Evolutionary conservation across 2,113 vertebrate genomes (phyloP).

Genomic region (Pterophyllum scalare): DNA sequence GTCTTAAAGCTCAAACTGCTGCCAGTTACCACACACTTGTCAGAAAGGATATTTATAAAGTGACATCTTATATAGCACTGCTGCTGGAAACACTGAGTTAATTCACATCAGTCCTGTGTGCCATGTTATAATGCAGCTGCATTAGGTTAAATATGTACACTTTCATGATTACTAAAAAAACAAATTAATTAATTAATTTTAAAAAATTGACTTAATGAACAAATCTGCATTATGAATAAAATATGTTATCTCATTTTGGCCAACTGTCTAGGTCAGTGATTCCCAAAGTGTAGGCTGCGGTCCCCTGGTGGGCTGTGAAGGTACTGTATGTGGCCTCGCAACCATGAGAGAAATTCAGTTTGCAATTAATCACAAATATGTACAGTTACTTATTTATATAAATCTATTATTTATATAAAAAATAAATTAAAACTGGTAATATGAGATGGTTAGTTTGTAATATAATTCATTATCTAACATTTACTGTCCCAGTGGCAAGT

Average conservation of each 20-base stretch:
- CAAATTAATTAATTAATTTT: not conserved
- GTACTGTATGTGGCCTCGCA: no score
- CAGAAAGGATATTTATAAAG: constrained; percentile 3
- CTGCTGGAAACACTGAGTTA: constrained; percentile 10
- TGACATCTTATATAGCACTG: not conserved
- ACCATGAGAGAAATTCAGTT: no score
- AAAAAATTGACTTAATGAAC: not conserved
- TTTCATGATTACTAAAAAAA: constrained; percentile 6
- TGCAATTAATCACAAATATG: no score
- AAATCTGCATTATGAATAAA: constrained; percentile 5
- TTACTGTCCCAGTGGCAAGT: no score
- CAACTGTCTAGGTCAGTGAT: not conserved
- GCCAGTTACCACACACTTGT: not conserved
- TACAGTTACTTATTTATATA: no score
- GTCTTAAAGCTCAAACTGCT: constrained; percentile 9
- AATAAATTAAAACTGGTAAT: no score
- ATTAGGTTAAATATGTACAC: not conserved
- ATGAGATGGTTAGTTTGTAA: no score
- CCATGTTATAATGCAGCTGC: not conserved
- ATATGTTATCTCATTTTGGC: not conserved
- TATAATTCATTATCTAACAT: no score
- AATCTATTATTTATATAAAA: no score
- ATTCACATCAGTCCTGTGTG: constrained; percentile 10
- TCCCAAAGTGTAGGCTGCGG: no score
- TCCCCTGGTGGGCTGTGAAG: no score